Base-by-base conservation (phyloP, 2,797 vertebrate species). In the Hoplostethus mediterraneus region DNA sequence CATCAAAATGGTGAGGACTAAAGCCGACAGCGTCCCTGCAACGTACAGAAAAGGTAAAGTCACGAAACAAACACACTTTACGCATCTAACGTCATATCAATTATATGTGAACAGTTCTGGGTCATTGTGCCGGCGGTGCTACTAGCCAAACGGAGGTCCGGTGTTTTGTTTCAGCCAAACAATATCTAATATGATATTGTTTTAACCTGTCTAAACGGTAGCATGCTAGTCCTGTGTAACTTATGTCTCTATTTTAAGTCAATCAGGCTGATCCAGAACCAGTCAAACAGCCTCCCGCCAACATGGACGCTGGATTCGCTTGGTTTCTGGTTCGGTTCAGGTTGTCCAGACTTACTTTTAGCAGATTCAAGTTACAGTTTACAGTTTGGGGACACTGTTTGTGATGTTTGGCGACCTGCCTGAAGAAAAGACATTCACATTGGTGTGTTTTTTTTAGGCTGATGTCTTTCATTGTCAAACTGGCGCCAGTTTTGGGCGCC, bases 1-100 rank as follows among this genome's bases (percentile, higher is more conserved):
- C 4, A 3, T 51, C 2, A 87, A 63, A 0, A 95, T 95, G 95
- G 95, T 95, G 52, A 83, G 95, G 52, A 95, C 95, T 14, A 95
- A 95, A 83, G 95, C 95, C n/a, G 94, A 95, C 52, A 91, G 87
- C 40, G 94, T 94, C 0, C 94, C 94, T 2, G 93, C 68, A 2
- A 31, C 90, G 0, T 95, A 95, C 91, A 90, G 95, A 51, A 95
- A 95, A 93, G 95, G 95, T 95, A 87, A 51, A 67, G 13, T 45
- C 2, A 47, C 8, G 1, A 4, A 3, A 0, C 8, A 0, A 0
- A 14, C 2, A 2, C n/a, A 11, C 11, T 14, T 3, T 0, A 0
- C 1, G 0, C 7, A 28, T 6, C 7, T 0, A 14, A 7, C 28
- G 4, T 55, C 17, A 6, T 16, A n/a, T n/a, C 17, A 16, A 17